These are phyloP conservation scores for Ptiloglossa arizonensis DNA, from an alignment of 1,140 invertebrate species.

Conservation along the genomic window DNA sequence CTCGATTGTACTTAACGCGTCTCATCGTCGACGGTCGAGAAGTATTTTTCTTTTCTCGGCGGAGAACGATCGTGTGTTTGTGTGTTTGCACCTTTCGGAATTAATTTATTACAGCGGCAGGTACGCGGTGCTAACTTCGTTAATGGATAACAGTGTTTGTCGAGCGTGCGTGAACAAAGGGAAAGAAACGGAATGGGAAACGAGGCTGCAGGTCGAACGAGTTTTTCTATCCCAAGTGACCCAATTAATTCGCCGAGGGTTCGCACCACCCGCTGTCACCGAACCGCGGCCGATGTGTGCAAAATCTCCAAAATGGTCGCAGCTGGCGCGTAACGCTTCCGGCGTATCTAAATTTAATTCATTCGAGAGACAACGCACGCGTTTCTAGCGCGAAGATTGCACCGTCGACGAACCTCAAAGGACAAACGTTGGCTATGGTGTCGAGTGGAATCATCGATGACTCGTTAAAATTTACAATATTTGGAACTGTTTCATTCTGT, in stretches of 20 bases:
- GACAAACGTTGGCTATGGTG: too few relatives aligned
- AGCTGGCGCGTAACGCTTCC: neutral
- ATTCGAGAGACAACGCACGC: neutral
- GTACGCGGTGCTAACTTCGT: constrained; percentile 60
- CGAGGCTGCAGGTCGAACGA: constrained; percentile 53
- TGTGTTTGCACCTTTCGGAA: constrained; percentile 48
- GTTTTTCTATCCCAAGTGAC: constrained; percentile 58
- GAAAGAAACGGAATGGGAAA: constrained; percentile 53
- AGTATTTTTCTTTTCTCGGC: neutral
- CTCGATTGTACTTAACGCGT: constrained; percentile 48
- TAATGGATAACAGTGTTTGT: constrained; percentile 67
- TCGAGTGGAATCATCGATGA: too few relatives aligned
- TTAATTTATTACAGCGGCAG: constrained; percentile 69
- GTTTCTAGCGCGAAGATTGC: too few relatives aligned
- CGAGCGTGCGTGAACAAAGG: constrained; percentile 49
- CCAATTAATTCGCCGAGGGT: constrained; percentile 63
- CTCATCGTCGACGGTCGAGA: constrained; percentile 40
- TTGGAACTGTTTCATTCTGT: too few relatives aligned
- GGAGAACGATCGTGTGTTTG: constrained; percentile 3
- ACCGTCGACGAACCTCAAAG: too few relatives aligned
- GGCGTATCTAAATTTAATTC: neutral
- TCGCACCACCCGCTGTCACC: constrained; percentile 17
- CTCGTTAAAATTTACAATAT: too few relatives aligned
- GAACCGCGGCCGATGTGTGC: constrained; percentile 19
- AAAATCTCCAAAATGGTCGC: constrained; percentile 47